Percentiles rank a stretch among this genome's conserved stretches.
These are phyloP conservation scores for Bryconaethiops microstoma DNA, from an alignment of 2,797 vertebrate species.

Conservation along the genomic window DNA sequence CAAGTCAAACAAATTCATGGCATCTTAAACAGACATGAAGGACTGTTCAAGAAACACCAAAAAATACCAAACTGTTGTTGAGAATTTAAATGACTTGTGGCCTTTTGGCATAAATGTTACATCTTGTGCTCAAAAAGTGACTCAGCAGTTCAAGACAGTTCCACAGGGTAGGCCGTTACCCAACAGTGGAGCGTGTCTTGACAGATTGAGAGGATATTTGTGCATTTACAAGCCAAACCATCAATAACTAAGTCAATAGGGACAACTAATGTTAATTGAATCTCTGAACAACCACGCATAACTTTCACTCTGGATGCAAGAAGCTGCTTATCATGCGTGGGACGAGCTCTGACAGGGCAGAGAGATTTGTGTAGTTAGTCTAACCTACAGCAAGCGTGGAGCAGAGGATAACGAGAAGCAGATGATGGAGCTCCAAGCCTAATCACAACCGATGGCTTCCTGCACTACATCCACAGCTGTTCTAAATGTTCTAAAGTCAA, in stretches of 20 bases:
- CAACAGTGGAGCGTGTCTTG: not conserved
- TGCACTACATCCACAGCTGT: conserved; percentile 1
- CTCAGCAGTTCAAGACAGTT: not conserved
- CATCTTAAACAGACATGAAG: conserved; percentile 6
- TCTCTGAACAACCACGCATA: not conserved
- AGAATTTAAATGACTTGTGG: not conserved
- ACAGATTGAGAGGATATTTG: not conserved
- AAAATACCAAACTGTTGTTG: not conserved
- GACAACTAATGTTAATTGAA: conserved; percentile 21
- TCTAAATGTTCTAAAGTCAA: conserved; percentile 13
- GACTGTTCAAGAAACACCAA: not conserved
- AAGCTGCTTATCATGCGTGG: not conserved
- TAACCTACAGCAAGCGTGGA: conserved; percentile 26
- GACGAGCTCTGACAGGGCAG: not conserved
- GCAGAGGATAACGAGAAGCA: conserved; percentile 8
- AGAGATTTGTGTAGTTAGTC: conserved; percentile 17
- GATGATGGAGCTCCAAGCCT: not conserved
- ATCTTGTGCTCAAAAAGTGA: not conserved
- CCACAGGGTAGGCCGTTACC: conserved; percentile 5
- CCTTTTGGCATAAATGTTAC: not conserved
- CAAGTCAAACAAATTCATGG: not conserved
- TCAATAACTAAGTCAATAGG: conserved; percentile 7
- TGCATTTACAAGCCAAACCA: conserved; percentile 7
- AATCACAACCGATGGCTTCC: conserved; percentile 5
- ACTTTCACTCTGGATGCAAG: conserved; percentile 2